phyloP scores from a whole-genome alignment of 2,797 vertebrate genomes.

The Alca torda region DNA sequence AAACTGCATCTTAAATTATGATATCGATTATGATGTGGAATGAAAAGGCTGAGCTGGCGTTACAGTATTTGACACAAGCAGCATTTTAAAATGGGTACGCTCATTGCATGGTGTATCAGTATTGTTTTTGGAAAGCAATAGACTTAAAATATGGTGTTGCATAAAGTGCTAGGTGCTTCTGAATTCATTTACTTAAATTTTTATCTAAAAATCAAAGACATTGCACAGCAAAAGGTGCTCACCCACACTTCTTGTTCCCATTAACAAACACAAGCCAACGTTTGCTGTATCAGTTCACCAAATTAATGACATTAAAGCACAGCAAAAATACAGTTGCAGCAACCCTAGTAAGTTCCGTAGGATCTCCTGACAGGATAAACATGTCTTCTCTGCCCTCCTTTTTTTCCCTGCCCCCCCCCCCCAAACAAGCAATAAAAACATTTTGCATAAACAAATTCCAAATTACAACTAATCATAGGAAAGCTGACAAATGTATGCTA shows the following conservation, averaged over 20 bases:
- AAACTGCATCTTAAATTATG: constrained; percentile 40
- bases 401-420: background rate
- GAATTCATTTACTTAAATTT: constrained; percentile 24
- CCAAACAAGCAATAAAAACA: constrained; percentile 74
- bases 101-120: background rate
- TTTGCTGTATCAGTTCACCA: constrained; percentile 17
- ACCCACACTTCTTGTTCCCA: background rate
- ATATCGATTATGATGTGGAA: constrained; percentile 22
- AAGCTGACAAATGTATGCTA: constrained; percentile 79
- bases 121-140: constrained; percentile 28
- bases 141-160: constrained; percentile 4
- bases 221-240: background rate
- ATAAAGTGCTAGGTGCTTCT: background rate
- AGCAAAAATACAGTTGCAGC: constrained; percentile 5
- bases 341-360: constrained; percentile 4
- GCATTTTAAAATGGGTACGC: constrained; percentile 20
- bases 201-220: constrained; percentile 23
- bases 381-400: constrained; percentile 17
- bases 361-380: constrained; percentile 43
- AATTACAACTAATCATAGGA: constrained; percentile 79
- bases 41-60: constrained; percentile 38
- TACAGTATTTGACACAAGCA: constrained; percentile 20
- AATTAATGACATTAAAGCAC: background rate
- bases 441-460: constrained; percentile 81
- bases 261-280: background rate